Base-by-base conservation (phyloP, 1,140 invertebrate species). In the Trigoniulus corallinus region DNA sequence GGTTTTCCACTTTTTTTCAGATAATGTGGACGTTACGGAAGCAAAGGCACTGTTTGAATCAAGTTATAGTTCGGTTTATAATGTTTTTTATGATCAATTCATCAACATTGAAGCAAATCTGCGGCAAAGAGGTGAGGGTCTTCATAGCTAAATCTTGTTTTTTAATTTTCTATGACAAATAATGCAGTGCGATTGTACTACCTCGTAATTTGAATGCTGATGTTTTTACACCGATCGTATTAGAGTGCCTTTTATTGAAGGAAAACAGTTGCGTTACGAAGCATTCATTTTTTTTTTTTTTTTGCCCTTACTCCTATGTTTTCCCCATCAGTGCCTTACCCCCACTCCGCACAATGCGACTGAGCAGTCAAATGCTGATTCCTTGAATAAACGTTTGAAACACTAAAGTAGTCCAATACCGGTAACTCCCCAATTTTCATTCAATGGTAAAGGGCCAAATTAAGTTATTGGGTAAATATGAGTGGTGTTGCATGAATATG, bases 21-120 rank as follows among this genome's bases (percentile, higher is more conserved):
- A 95, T 70, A 87, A 88, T 72, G 84, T 85, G 64, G 89, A 95
- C 63, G 73, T 72, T 47, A 76, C 80, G 56, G 91, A 95, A 71
- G 80, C 84, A 12, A 94, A 94, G 72, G 76, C 76, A 42, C 84
- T 95, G 61, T 94, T 95, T 67, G 88, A 94, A 68, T 77, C 77
- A 29, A 89, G 95, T 68, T 94, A 91, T 64, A 92, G 86, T 62
- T 85, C 91, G 74, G 82, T 96, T 25, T 96, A 93, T 67, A 89
- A 85, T 63, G 86, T 95, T 58, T 77, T 97, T 44, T 92, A 94
- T 68, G 91, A 97, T 66, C 87, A 84, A 63, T 95, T 96, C 67
- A 81, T 91, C 37, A 76, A 79, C 61, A 83, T 87, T 37, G 91
- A 97, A 72, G 76, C 78, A 43, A 91, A 91, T 69, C 69, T 94